Evolutionary conservation across 2,113 vertebrate genomes (phyloP), one percentile per base, ranked within the genome.

Genomic region (Triplophysa tibetana): DNA sequence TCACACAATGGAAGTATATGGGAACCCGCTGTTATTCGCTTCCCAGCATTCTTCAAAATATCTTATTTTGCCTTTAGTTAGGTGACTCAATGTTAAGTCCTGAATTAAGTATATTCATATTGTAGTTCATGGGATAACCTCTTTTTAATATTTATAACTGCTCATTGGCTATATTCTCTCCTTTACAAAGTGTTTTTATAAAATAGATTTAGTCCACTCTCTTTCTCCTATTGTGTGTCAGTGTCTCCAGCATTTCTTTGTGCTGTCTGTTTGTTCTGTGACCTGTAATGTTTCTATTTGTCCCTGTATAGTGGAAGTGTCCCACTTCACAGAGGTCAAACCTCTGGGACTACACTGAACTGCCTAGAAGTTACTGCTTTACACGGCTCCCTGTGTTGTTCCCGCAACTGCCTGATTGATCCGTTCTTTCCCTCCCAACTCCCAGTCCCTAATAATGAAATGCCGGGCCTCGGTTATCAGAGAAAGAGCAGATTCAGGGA

Each of bases 331-430:
- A 45, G 9, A 29, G 9, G 33, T 72, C 54, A 64, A 65, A 61
- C 29, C n/a, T 24, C 38, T 58, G 0, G n/a, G 29, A 29, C 74
- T 4, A 21, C 17, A 21, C 70, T 24, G 26, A 69, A 52, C 21
- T 26, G 38, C 33, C 65, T 38, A 58, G 54, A 26, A 58, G 29
- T 41, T 1, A 45, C 8, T 11, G 4, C 38, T 38, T 72, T 43
- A 60, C 64, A 60, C 21, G 19, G 33, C 16, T 38, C 8, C 38
- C 38, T 61, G 3, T 61, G 50, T 65, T 67, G 38, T 74, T 74
- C 77, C 19, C 60, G 50, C 21, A 70, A 64, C 78, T 72, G 48
- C 56, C 62, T 13, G 52, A 85, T 85, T 75, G 63, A 83, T 82
- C 64, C 17, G 4, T 58, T 78, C 24, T 56, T 13, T 77, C 56